Evolutionary conservation across 2,113 vertebrate genomes (phyloP), one percentile per base, ranked within the genome.

Genomic region (Rhabdomys dilectus): DNA sequence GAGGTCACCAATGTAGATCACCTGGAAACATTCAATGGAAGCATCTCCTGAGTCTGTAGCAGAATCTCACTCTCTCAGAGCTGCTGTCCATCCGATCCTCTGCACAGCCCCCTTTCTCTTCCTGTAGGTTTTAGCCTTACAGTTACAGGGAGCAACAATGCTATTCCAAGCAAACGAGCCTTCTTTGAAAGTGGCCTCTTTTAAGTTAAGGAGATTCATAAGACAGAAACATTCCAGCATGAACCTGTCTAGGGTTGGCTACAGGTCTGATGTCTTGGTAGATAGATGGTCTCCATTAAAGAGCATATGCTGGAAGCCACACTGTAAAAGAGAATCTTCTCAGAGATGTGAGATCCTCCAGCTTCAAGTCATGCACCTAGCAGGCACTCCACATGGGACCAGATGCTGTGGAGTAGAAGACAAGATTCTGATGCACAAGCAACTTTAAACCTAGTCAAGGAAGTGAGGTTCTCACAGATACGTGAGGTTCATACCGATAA

Each of bases 201-300:
- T 87, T 72, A 53, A 86, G 72, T 87, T 76, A 66, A 53, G 22
- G 77, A 66, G 5, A n/a, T 48, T 86, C 36, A 84, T 7, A 80
- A 97, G 45, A 76, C 29, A 93, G 56, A 90, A 53, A 36, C 34
- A 42, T 66, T 89, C 72, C 80, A 58, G 56, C 68, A 87, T 58
- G 36, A 72, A 51, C 78, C 76, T 90, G 9, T 87, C 82, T 64
- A 58, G 60, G 4, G 2, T 84, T 68, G 58, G n/a, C 88, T 72
- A 94, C 70, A 24, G 36, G 36, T n/a, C 75, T 60, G 39, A 72
- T 13, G 53, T 91, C 45, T 90, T 64, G n/a, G 26, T 45, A 66
- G n/a, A 26, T 45, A 66, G 68, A 62, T 53, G 11, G 45, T 88
- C 81, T 73, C 42, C 82, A 51, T 73, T 53, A 85, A 85, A 58